phyloP scores from a whole-genome alignment of 1,140 invertebrate species.

The Platyscapa corneri region DNA sequence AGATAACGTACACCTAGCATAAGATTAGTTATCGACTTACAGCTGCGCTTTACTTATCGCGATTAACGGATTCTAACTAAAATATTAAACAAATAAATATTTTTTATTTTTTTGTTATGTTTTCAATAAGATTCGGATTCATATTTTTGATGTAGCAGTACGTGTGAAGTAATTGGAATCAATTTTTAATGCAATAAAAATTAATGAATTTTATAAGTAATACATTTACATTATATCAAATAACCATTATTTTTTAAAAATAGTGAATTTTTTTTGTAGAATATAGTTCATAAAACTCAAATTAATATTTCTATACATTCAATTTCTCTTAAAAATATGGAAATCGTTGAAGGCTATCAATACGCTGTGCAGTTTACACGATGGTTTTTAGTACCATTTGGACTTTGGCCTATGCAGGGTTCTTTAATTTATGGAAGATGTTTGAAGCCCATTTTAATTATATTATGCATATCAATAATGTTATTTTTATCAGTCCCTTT shows the following conservation, averaged over 20 bases:
- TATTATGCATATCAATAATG: background rate
- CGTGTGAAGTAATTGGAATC: too few relatives aligned
- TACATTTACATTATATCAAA: too few relatives aligned
- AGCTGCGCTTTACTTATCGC: background rate
- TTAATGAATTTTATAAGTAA: too few relatives aligned
- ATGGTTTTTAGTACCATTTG: slow-evolving; percentile 33
- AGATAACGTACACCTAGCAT: too few relatives aligned
- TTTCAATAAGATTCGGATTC: too few relatives aligned
- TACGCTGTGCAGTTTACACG: slow-evolving; percentile 36
- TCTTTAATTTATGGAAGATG: background rate
- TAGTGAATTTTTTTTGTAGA: too few relatives aligned
- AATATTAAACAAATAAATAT: slow-evolving; percentile 12
- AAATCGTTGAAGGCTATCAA: background rate
- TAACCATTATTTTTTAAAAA: too few relatives aligned
- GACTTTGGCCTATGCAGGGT: slow-evolving; percentile 21
- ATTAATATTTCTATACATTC: too few relatives aligned
- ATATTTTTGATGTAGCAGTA: too few relatives aligned
- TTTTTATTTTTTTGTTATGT: background rate
- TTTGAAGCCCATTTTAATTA: background rate
- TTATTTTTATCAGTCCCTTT: slow-evolving; percentile 31
- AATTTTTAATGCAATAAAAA: too few relatives aligned
- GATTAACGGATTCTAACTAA: background rate
- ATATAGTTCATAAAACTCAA: too few relatives aligned
- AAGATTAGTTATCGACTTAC: background rate
- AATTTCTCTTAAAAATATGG: too few relatives aligned